These are phyloP conservation scores for Centropus bengalensis DNA, from an alignment of 2,113 vertebrate species.

Conservation along the genomic window DNA sequence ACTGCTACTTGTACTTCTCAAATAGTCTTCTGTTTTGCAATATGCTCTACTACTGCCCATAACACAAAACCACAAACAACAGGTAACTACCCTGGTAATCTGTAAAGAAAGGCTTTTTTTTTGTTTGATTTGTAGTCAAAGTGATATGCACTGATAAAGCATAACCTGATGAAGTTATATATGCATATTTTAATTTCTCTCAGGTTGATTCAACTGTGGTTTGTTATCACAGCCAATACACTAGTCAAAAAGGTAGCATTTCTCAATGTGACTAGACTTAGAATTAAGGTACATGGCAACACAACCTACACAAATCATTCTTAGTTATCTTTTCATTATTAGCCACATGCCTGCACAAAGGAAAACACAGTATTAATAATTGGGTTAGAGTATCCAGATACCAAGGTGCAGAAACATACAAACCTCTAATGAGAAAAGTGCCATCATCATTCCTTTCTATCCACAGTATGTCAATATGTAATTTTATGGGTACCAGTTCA, in stretches of 20 bases:
- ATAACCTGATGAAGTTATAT: neutral
- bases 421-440: constrained; percentile 92
- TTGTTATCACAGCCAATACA: neutral
- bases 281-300: neutral
- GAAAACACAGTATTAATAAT: neutral
- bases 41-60: neutral
- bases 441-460: constrained; percentile 91
- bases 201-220: neutral
- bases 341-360: neutral
- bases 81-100: neutral
- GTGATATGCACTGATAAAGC: neutral
- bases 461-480: constrained; percentile 89
- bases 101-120: neutral
- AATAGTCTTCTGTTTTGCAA: neutral
- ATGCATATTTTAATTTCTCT: neutral
- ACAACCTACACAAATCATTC: neutral
- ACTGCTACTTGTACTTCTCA: neutral
- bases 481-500: constrained; percentile 80
- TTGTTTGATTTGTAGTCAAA: neutral
- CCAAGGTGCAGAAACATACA: neutral
- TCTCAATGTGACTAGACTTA: neutral
- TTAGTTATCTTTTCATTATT: neutral
- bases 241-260: neutral
- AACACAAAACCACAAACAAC: neutral
- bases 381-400: neutral